Evolutionary conservation across 2,888 invertebrate species (phyloP).

Genomic region (Nephrocerus scutellatus): DNA sequence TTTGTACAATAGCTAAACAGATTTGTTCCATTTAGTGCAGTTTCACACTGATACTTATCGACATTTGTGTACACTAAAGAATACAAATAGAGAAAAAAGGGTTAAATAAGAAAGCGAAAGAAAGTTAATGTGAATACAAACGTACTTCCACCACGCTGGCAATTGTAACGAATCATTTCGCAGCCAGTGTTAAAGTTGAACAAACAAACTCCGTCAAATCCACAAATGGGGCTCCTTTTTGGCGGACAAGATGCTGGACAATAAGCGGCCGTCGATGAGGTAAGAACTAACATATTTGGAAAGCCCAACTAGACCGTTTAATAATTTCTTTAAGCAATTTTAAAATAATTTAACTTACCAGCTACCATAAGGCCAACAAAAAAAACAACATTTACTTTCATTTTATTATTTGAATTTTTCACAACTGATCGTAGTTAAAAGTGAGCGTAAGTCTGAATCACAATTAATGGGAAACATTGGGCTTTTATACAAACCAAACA

Average conservation of each 20-base stretch:
- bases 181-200: constrained; percentile 18
- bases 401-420: too few relatives aligned
- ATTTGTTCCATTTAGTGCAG: constrained; percentile 8
- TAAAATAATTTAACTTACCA: constrained; percentile 2
- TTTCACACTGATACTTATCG: constrained; percentile 11
- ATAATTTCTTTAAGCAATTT: neutral
- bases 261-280: neutral
- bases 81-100: neutral
- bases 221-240: constrained; percentile 11
- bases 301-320: neutral
- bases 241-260: constrained; percentile 17
- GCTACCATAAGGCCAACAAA: constrained; percentile 3
- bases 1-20: constrained; percentile 10
- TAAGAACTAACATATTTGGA: constrained; percentile 6
- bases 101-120: neutral
- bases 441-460: too few relatives aligned
- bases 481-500: too few relatives aligned
- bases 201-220: constrained; percentile 19
- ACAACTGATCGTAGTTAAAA: too few relatives aligned
- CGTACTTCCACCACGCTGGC: constrained; percentile 15
- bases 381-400: constrained; percentile 7
- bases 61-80: constrained; percentile 15
- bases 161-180: constrained; percentile 19
- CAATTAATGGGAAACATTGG: too few relatives aligned
- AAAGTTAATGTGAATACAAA: neutral